phyloP scores from a whole-genome alignment of 2,113 vertebrate species.

The Phaethon lepturus region DNA sequence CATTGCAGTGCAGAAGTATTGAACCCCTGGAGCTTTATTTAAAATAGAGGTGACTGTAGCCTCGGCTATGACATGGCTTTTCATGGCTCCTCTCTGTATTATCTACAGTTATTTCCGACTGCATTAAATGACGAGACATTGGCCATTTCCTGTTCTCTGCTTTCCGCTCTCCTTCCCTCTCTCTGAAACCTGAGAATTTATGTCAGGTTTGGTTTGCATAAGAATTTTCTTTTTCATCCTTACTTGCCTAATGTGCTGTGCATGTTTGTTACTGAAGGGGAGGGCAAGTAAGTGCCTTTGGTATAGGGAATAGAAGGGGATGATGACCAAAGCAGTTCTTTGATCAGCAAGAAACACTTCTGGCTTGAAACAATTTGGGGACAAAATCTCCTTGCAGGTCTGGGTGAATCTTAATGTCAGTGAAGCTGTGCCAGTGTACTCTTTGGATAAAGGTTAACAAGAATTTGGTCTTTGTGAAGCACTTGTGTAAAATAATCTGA shows the following conservation, averaged over 20 bases:
- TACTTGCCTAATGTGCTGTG: not conserved
- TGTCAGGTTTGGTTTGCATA: not conserved
- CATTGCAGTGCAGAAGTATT: not conserved
- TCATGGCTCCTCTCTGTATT: not conserved
- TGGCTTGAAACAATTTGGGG: not conserved
- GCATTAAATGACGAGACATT: not conserved
- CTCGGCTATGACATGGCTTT: not conserved
- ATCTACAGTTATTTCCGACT: not conserved
- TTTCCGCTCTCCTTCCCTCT: not conserved
- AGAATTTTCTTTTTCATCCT: not conserved
- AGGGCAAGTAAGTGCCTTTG: not conserved
- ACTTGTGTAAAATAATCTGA: not conserved
- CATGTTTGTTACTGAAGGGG: not conserved
- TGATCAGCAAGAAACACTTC: not conserved
- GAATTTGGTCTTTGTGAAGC: not conserved
- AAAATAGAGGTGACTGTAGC: not conserved
- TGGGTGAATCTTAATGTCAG: not conserved
- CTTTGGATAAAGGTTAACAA: not conserved
- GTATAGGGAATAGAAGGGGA: not conserved
- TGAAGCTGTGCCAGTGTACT: not conserved
- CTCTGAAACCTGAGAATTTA: not conserved
- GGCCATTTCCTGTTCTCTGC: not conserved
- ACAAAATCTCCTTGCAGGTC: not conserved
- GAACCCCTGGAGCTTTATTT: slow-evolving; percentile 1
- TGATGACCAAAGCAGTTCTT: not conserved